Conservation (phyloP, 2,888 invertebrate species). For the Apamea anceps region DNA sequence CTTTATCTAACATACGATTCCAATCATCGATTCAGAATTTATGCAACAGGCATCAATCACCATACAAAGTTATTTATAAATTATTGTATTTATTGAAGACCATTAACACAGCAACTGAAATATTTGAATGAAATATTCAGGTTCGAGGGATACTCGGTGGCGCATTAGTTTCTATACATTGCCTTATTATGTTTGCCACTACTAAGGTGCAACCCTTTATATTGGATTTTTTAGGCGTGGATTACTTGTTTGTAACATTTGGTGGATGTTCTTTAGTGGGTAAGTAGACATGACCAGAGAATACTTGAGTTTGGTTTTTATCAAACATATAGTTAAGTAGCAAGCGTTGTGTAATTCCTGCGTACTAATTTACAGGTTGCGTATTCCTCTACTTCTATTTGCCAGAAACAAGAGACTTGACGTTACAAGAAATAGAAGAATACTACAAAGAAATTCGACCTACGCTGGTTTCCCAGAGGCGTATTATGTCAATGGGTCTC, state of each 20-base stretch:
- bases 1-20: neutral
- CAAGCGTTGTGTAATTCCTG: neutral
- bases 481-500: neutral
- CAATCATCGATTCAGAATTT: neutral
- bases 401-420: conserved; percentile 91
- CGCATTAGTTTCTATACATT: conserved; percentile 84
- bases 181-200: conserved; percentile 71
- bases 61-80: neutral
- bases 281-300: conserved; percentile 53
- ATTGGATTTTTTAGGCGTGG: conserved; percentile 66
- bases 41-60: neutral
- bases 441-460: conserved; percentile 89
- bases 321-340: neutral
- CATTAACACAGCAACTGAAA: neutral
- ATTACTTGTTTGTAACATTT: conserved; percentile 67
- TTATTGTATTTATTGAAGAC: neutral
- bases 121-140: conserved; percentile 73
- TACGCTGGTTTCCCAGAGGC: conserved; percentile 80
- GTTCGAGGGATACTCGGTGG: conserved; percentile 91
- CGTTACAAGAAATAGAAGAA: conserved; percentile 92
- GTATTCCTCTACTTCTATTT: conserved; percentile 89
- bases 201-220: conserved; percentile 71
- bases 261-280: conserved; percentile 74
- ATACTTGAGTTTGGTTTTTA: neutral
- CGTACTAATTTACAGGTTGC: conserved; percentile 77